Evolutionary conservation across 2,113 vertebrate species (phyloP).

Genomic region (Lampris incognitus): DNA sequence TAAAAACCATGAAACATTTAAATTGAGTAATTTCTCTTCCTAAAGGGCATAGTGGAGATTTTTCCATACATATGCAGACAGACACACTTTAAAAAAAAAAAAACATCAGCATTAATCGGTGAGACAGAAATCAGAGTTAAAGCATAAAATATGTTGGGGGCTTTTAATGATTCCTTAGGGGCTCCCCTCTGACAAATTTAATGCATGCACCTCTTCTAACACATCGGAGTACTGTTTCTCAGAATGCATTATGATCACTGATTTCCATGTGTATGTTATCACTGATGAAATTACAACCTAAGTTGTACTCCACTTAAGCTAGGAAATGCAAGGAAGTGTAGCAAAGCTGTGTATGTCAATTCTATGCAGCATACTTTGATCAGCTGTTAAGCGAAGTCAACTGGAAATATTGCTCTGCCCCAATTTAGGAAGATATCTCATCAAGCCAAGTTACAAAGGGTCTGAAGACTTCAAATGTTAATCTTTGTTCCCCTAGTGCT

Average conservation of each 20-base stretch:
- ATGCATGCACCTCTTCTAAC: constrained; percentile 53
- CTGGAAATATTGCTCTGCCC: constrained; percentile 69
- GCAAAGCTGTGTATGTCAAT: constrained; percentile 31
- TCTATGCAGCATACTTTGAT: constrained; percentile 58
- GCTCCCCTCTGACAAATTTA: constrained; percentile 65
- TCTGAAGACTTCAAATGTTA: constrained; percentile 68
- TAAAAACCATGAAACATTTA: constrained; percentile 85
- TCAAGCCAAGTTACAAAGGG: constrained; percentile 62
- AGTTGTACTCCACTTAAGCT: not conserved
- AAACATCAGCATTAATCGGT: constrained; percentile 78
- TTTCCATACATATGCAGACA: constrained; percentile 73
- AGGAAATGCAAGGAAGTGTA: not conserved
- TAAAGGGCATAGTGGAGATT: constrained; percentile 79
- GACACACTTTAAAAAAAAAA: constrained; percentile 75
- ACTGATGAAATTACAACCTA: not conserved
- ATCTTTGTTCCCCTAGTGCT: constrained; percentile 71
- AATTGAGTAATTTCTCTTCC: constrained; percentile 84
- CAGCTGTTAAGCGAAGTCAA: constrained; percentile 64
- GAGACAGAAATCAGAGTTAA: constrained; percentile 69
- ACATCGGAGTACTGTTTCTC: constrained; percentile 49
- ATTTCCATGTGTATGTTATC: not conserved
- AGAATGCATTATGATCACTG: constrained; percentile 25
- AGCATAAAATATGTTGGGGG: constrained; percentile 69
- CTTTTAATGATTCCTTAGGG: constrained; percentile 64
- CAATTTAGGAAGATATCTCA: constrained; percentile 71